Evolutionary conservation across 1,140 invertebrate species (phyloP), one percentile per base, ranked within the genome.

Genomic region (Sycophaga agraensis): DNA sequence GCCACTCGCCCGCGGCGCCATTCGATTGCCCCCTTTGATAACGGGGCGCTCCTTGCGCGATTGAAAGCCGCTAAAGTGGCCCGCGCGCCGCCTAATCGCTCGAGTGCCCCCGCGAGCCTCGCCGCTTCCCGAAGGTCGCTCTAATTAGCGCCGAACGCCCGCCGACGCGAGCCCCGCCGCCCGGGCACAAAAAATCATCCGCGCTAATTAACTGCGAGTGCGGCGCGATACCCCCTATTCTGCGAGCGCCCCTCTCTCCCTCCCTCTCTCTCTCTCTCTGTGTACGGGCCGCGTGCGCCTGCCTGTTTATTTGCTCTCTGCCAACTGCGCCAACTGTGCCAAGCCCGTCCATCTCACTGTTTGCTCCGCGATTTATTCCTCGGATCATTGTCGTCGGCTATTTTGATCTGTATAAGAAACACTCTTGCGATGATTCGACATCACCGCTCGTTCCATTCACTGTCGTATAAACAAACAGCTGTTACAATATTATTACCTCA

Each of bases 41-140:
- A 59, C 57, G 46, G 34, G n/a, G n/a, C 16, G 46, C 46, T 50
- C 24, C 21, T n/a, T 43, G 57, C n/a, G n/a, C 46, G 35, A 59
- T 51, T 59, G 58, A 59, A 59, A 59, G 58, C 12, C 46, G n/a
- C 42, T 59, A 42, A 59, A 59, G 57, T 59, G 57, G n/a, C 37
- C 34, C n/a, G 12, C 57, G 14, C 14, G 21, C 35, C 51, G 11
- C 46, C 43, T 22, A 48, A n/a, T n/a, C 14, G 42, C 26, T 50
- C 40, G 35, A 26, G 43, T 21, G 43, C 2, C 19, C 12, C 22
- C 31, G 9, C 51, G n/a, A n/a, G n/a, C 40, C 53, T 42, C 24
- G 3, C 49, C 7, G 2, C 2, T n/a, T 4, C 31, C 5, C 26
- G n/a, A 34, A 16, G 16, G 6, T 55, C 9, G 24, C 39, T 21